Evolutionary conservation across 2,797 vertebrate genomes (phyloP).

Genomic region (Bovichtus variegatus): DNA sequence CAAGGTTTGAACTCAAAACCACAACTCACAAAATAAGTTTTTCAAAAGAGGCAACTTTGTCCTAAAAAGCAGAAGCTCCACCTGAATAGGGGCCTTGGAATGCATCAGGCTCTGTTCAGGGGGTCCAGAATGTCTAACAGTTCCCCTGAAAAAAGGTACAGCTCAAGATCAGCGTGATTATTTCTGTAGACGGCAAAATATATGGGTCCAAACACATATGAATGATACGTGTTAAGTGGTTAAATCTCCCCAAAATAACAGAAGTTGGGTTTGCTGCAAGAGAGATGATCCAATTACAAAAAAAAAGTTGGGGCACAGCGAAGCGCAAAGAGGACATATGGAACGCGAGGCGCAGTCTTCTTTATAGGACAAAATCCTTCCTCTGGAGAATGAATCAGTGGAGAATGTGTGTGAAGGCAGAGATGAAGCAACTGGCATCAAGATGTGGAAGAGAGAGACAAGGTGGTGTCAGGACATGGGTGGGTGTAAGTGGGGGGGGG

Average conservation of each 20-base stretch:
- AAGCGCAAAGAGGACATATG: conserved; percentile 55
- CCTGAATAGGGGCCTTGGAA: neutral
- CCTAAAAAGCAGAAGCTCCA: neutral
- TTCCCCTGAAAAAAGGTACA: neutral
- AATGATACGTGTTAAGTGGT: conserved; percentile 1
- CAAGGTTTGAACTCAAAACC: too few species aligned
- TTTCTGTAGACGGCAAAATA: neutral
- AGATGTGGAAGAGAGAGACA: conserved; percentile 19
- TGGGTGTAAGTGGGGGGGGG: conserved; percentile 1
- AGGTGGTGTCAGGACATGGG: conserved; percentile 16
- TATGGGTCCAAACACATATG: conserved; percentile 34
- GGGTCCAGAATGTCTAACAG: neutral
- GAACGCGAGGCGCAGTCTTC: conserved; percentile 20
- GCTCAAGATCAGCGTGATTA: conserved; percentile 10
- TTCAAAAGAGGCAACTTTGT: too few species aligned
- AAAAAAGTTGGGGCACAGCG: conserved; percentile 20
- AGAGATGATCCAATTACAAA: conserved; percentile 55
- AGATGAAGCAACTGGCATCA: conserved; percentile 33
- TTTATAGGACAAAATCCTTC: conserved; percentile 25
- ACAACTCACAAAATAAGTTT: too few species aligned
- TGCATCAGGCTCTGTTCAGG: neutral
- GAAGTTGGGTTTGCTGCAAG: conserved; percentile 53
- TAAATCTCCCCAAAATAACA: conserved; percentile 46
- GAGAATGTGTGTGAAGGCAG: conserved; percentile 4
- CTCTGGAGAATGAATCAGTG: conserved; percentile 32